Evolutionary conservation across 2,113 vertebrate species (phyloP).

Genomic region (Copsychus sechellarum): DNA sequence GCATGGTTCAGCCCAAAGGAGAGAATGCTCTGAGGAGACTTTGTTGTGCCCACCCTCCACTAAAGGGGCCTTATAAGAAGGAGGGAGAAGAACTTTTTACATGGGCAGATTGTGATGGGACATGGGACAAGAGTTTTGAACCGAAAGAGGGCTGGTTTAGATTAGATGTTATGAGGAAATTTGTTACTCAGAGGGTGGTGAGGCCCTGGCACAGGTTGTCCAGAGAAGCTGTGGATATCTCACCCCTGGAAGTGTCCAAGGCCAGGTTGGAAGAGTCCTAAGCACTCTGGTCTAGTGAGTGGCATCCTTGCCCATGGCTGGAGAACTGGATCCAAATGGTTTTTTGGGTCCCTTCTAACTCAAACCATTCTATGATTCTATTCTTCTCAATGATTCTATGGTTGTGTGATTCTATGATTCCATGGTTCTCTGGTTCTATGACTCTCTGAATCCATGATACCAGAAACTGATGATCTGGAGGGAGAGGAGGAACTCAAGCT

Average conservation of each 20-base stretch:
- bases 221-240: not conserved
- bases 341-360: not conserved
- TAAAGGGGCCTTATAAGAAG: accelerated
- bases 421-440: not conserved
- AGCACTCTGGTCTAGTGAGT: not conserved
- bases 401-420: not conserved
- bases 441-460: not conserved
- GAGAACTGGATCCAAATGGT: not conserved
- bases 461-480: not conserved
- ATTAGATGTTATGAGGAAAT: not conserved
- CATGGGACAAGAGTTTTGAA: not conserved
- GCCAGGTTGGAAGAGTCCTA: accelerated
- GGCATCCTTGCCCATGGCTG: too few species aligned
- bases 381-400: too few species aligned
- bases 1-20: not conserved
- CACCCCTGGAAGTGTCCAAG: too few species aligned
- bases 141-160: not conserved
- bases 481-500: not conserved
- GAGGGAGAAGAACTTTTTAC: not conserved
- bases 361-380: not conserved
- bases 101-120: accelerated
- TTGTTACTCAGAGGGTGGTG: not conserved
- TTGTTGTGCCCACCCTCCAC: too few species aligned
- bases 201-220: not conserved
- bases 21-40: not conserved